Conservation (phyloP, 2,113 vertebrate species). For the Thermophis baileyi region DNA sequence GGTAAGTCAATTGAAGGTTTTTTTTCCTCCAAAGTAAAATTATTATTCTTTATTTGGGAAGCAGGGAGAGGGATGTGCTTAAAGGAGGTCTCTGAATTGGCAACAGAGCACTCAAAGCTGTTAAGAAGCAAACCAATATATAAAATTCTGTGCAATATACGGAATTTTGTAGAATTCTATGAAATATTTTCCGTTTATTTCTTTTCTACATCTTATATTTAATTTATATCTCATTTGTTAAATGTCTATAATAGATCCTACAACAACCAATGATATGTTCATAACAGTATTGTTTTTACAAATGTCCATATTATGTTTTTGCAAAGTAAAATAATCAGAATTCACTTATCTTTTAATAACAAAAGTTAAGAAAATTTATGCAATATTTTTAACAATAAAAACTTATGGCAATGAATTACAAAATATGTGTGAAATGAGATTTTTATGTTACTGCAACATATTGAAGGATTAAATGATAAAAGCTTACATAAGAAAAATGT, state of each 20-base stretch:
- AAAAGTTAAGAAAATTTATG: neutral
- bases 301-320: too few relatives aligned
- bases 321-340: neutral
- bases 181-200: too few relatives aligned
- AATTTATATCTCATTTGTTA: neutral
- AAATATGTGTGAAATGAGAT: neutral
- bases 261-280: too few relatives aligned
- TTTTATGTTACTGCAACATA: neutral
- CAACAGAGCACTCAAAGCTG: neutral
- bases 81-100: neutral
- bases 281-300: too few relatives aligned
- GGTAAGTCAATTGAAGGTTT: neutral
- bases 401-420: neutral
- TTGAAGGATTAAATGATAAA: neutral
- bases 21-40: neutral
- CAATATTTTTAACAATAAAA: too few relatives aligned
- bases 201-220: neutral
- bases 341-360: neutral
- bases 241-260: too few relatives aligned
- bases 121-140: neutral
- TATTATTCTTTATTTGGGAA: neutral
- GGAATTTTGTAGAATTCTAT: neutral
- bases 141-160: neutral
- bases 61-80: neutral
- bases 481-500: neutral